Percentiles rank a stretch among this genome's conserved stretches.
phyloP scores from a whole-genome alignment of 53 echinoderm and acorn worm genomes.

The Paracentrotus lividus region DNA sequence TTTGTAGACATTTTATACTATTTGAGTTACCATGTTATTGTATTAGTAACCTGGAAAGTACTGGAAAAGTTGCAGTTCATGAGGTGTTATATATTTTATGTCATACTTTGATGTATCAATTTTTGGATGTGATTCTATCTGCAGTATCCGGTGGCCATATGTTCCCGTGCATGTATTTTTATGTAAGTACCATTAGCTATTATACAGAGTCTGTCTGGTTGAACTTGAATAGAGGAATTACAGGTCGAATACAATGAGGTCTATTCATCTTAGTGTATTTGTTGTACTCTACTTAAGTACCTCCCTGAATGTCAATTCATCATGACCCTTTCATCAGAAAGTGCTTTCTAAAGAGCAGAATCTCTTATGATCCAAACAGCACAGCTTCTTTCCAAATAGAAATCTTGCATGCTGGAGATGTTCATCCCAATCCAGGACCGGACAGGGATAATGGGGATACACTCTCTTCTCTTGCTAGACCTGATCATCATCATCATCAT shows the following conservation, averaged over 20 bases:
- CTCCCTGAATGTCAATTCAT: neutral
- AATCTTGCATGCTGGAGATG: neutral
- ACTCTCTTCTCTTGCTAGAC: neutral
- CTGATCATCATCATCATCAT: neutral
- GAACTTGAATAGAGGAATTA: neutral
- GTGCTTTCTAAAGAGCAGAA: slow-evolving; percentile 12
- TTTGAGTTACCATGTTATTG: neutral
- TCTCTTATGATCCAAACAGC: neutral
- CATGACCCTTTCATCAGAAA: neutral
- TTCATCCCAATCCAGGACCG: slow-evolving; percentile 32
- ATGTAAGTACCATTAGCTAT: neutral
- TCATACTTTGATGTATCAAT: neutral
- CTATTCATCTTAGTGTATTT: neutral
- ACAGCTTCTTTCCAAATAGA: slow-evolving; percentile 25
- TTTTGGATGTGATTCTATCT: neutral
- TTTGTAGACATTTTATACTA: neutral
- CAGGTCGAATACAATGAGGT: slow-evolving; percentile 40
- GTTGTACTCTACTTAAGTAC: neutral
- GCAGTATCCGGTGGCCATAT: neutral
- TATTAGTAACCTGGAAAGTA: neutral
- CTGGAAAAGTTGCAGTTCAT: neutral
- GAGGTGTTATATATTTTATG: neutral
- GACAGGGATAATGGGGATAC: neutral
- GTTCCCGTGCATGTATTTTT: neutral
- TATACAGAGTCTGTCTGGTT: neutral